Evolutionary conservation across 1,140 invertebrate genomes (phyloP).

Genomic region (Oreohelix idahoensis): DNA sequence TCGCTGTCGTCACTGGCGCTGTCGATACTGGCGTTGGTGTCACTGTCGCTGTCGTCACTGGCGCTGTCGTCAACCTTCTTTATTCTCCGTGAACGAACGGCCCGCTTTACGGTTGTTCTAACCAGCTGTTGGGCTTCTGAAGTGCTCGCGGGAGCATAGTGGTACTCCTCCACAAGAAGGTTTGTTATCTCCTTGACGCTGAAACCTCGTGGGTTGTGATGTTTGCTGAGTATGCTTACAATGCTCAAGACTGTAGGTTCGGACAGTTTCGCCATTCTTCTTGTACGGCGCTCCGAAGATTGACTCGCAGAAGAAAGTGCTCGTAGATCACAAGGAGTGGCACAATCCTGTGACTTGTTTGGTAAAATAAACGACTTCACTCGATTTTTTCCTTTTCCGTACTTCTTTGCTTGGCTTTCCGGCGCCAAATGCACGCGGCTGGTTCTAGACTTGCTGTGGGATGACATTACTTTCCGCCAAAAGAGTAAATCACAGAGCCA

Average conservation of each 20-base stretch:
- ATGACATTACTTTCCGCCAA: not conserved
- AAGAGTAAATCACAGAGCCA: not conserved
- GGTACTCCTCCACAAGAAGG: not conserved
- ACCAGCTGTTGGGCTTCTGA: not conserved
- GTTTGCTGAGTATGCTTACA: not conserved
- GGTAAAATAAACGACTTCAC: not conserved
- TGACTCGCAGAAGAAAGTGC: not conserved
- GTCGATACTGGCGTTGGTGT: too few species aligned
- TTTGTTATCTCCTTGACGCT: not conserved
- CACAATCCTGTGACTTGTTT: not conserved
- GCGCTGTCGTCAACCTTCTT: not conserved
- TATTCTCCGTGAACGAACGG: not conserved
- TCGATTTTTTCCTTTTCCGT: not conserved
- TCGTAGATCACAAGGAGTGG: not conserved
- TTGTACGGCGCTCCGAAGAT: not conserved
- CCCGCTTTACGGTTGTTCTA: not conserved
- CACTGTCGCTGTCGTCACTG: too few species aligned
- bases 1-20: too few species aligned
- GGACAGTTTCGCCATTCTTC: not conserved
- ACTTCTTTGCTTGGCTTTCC: not conserved
- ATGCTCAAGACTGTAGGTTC: not conserved
- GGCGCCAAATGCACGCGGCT: not conserved
- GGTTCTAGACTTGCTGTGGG: not conserved
- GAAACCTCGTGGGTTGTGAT: not conserved
- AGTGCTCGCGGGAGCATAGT: not conserved